Evolutionary conservation across 2,888 invertebrate genomes (phyloP).

Genomic region (Formica aserva): DNA sequence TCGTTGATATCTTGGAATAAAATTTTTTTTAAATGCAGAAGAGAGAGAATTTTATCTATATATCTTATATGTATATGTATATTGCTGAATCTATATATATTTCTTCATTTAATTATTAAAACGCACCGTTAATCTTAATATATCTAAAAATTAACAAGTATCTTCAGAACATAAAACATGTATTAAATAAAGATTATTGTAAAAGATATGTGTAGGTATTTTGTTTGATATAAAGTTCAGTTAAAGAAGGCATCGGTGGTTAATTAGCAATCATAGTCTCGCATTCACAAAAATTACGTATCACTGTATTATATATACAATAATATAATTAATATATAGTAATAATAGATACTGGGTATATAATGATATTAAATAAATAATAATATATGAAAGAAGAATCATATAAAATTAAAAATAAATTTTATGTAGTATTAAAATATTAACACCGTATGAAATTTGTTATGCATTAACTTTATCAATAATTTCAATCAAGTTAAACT

Average conservation of each 20-base stretch:
- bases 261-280: neutral
- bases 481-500: neutral
- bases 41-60: too few relatives aligned
- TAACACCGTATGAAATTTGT: neutral
- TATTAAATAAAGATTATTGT: neutral
- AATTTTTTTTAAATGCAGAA: neutral
- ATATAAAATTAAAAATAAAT: neutral
- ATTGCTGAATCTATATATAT: neutral
- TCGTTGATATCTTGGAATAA: too few relatives aligned
- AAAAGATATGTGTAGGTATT: neutral
- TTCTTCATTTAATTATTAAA: too few relatives aligned
- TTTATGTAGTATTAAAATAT: neutral
- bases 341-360: too few relatives aligned
- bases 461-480: neutral
- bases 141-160: neutral
- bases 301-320: neutral
- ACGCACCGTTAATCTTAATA: neutral
- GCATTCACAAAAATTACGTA: neutral
- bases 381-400: neutral
- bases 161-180: neutral
- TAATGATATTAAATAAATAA: neutral
- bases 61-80: neutral
- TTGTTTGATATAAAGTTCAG: neutral
- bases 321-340: neutral
- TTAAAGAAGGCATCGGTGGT: neutral